Percentiles rank a stretch among this genome's conserved stretches.
phyloP scores from a whole-genome alignment of 2,797 vertebrate species.

The Taeniopygia guttata region DNA sequence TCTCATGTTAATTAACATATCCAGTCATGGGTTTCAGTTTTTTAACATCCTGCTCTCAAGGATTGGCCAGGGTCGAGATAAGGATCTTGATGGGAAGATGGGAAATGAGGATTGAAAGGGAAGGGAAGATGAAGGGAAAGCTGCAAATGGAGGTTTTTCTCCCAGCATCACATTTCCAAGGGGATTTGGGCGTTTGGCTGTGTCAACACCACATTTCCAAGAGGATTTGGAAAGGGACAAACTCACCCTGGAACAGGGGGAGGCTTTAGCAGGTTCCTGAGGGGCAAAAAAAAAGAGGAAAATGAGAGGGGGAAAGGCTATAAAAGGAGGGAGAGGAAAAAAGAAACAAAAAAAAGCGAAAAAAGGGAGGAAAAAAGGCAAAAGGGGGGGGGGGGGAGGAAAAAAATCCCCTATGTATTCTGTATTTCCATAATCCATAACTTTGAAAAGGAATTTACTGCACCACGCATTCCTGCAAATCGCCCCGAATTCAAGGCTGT shows the following conservation, averaged over 20 bases:
- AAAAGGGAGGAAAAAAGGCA: too few species aligned
- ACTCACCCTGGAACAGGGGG: not conserved
- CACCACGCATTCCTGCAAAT: not conserved
- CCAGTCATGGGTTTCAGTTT: not conserved
- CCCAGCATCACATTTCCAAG: not conserved
- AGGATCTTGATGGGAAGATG: not conserved
- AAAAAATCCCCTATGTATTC: not conserved
- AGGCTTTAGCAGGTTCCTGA: too few species aligned
- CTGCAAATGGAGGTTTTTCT: not conserved
- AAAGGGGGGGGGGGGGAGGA: not conserved
- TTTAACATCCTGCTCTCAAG: not conserved
- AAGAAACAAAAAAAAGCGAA: not conserved
- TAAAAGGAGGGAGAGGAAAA: not conserved
- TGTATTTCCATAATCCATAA: not conserved
- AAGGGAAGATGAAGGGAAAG: not conserved
- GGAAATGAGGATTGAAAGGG: not conserved
- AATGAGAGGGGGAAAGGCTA: too few species aligned
- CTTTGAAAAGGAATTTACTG: not conserved
- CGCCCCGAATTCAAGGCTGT: not conserved
- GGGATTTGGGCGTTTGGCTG: not conserved
- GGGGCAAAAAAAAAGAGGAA: too few species aligned
- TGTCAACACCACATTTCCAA: not conserved
- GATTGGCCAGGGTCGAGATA: not conserved
- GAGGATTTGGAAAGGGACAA: not conserved
- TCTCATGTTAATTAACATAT: not conserved